Conservation (phyloP, 2,797 vertebrate genomes). For the Pangasius macronema region DNA sequence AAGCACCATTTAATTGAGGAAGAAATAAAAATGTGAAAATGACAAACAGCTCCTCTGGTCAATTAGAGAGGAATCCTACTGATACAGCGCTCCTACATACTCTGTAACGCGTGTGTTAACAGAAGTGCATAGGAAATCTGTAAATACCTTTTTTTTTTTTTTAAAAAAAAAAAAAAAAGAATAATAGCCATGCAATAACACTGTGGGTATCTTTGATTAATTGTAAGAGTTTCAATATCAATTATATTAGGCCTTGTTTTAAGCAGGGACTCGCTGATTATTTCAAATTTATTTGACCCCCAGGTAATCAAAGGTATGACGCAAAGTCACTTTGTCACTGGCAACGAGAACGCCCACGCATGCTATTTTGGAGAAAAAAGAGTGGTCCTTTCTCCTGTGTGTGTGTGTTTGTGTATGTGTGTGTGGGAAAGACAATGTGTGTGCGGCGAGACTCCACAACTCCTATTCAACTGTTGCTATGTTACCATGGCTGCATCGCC, state of each 20-base stretch:
- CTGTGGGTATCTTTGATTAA: constrained; percentile 28
- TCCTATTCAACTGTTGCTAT: constrained; percentile 70
- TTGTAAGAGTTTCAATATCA: constrained; percentile 34
- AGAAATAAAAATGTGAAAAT: constrained; percentile 27
- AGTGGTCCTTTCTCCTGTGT: constrained; percentile 39
- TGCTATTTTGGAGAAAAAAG: constrained; percentile 48
- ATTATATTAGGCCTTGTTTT: constrained; percentile 46
- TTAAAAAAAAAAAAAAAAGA: background rate
- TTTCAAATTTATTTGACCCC: constrained; percentile 55
- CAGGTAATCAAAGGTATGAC: constrained; percentile 57
- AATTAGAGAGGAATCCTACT: constrained; percentile 30
- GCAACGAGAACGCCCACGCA: constrained; percentile 50
- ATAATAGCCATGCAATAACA: background rate
- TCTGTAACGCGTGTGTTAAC: constrained; percentile 3
- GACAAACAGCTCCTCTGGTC: constrained; percentile 28
- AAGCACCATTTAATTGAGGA: constrained; percentile 16
- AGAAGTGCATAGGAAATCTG: background rate
- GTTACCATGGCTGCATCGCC: constrained; percentile 71
- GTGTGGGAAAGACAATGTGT: constrained; percentile 36
- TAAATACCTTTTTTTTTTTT: constrained; percentile 5
- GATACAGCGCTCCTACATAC: background rate
- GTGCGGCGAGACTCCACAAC: constrained; percentile 50
- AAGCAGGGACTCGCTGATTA: constrained; percentile 51
- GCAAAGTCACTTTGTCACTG: constrained; percentile 50
- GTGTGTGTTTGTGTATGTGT: constrained; percentile 31